Evolutionary conservation across 2,797 vertebrate species (phyloP).

Genomic region (Meriones psammophilus): DNA sequence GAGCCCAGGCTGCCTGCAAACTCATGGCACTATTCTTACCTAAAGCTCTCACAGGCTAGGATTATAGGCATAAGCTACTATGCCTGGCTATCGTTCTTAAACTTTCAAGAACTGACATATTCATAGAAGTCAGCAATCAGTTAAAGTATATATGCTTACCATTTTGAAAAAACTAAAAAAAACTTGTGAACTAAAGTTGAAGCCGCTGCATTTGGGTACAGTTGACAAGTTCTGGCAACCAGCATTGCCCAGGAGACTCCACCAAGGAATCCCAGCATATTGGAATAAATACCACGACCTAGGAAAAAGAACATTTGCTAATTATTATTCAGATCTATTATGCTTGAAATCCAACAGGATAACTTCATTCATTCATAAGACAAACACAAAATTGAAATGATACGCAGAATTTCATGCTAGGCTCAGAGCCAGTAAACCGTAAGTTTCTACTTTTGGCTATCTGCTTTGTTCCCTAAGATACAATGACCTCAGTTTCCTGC

Average conservation of each 20-base stretch:
- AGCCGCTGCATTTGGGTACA: constrained; percentile 91
- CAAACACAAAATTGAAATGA: not conserved
- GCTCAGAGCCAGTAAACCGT: not conserved
- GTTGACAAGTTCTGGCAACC: constrained; percentile 91
- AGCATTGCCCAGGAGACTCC: constrained; percentile 92
- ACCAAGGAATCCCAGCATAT: constrained; percentile 91
- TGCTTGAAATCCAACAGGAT: constrained; percentile 6
- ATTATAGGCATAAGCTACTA: not conserved
- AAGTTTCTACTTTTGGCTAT: not conserved
- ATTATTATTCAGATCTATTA: constrained; percentile 53
- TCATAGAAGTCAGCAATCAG: constrained; percentile 61
- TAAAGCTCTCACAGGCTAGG: not conserved
- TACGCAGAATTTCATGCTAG: not conserved
- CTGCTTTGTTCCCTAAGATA: not conserved
- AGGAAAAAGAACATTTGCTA: constrained; percentile 66
- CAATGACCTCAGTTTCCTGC: not conserved
- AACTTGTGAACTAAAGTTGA: constrained; percentile 91
- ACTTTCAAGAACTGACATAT: constrained; percentile 1
- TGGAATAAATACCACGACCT: constrained; percentile 92
- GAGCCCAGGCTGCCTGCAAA: not conserved
- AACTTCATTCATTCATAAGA: constrained; percentile 61
- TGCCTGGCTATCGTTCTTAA: not conserved
- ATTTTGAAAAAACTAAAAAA: constrained; percentile 91
- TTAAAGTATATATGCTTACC: constrained; percentile 85
- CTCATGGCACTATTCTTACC: not conserved